Percentiles rank a stretch among this genome's conserved stretches.
These are phyloP conservation scores for Periophthalmus modestus DNA, from an alignment of 2,113 vertebrate species.

Conservation along the genomic window DNA sequence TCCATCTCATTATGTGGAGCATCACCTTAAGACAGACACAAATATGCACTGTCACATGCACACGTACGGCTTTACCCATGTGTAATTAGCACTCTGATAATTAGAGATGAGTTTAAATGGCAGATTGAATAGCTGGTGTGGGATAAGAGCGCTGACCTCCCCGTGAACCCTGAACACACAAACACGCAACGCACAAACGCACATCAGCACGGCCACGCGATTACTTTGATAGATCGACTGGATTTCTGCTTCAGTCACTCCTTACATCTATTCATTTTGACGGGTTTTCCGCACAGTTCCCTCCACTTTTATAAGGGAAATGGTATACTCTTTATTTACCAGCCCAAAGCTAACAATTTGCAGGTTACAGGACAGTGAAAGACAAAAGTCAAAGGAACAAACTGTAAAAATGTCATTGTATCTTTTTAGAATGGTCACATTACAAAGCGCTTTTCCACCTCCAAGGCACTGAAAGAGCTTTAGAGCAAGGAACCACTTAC, in stretches of 20 bases:
- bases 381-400: background rate
- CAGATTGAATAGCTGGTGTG: constrained; percentile 31
- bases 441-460: no score
- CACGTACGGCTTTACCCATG: constrained; percentile 6
- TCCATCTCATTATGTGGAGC: constrained; percentile 50
- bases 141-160: constrained; percentile 46
- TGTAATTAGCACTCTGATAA: constrained; percentile 61
- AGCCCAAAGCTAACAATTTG: no score
- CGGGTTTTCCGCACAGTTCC: no score
- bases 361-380: no score
- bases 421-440: no score
- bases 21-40: constrained; percentile 43
- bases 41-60: constrained; percentile 13
- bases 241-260: constrained; percentile 16
- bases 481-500: no score
- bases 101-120: constrained; percentile 57
- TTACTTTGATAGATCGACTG: constrained; percentile 49
- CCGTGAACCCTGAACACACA: constrained; percentile 31
- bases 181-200: background rate
- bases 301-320: no score
- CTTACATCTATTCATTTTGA: background rate
- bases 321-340: no score
- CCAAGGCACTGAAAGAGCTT: no score
- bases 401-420: no score
- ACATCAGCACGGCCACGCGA: constrained; percentile 9